Base-by-base conservation (phyloP, 2,113 vertebrate species). In the Pterophyllum scalare region DNA sequence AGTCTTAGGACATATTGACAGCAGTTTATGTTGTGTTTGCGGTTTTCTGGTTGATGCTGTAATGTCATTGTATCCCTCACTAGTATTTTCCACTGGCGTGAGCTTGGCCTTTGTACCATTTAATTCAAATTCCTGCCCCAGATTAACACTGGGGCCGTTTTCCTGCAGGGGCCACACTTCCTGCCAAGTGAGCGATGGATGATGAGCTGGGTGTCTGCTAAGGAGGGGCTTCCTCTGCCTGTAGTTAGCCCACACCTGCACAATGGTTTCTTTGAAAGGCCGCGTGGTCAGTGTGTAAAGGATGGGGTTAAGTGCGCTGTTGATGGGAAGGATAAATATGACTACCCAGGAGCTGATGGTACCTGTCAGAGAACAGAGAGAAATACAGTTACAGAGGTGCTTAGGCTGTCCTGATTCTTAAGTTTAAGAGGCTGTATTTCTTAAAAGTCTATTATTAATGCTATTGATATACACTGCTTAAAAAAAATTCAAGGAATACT, bases 271-370 rank as follows among this genome's bases (percentile, higher is more conserved):
- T 92, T 98, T 99, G 93, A 99, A 99, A 76, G 98, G 97, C 80
- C 98, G 95, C 2, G 98, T 99, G 52, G 98, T 99, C 92, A 99
- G 94, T 5, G 98, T 99, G 92, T 99, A 99, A 40, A 99, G 96
- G 92, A 99, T 97, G 83, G 98, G 98, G 88, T 99, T 99, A 74
- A 99, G 94, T 89, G 98, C 98, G 13, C 98, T 99, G 78, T 99
- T 99, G 93, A 99, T 99, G 80, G 98, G 98, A 62, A 99, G 94
- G 89, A 99, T 99, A 82, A 99, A 99, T 92, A 99, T 98, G 80
- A 99, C 98, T 49, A 99, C 98, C 98, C 98, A 99, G 57, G 98
- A 99, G 82, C 96, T 97, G 92, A 99, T 99, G 60, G 97, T 97
- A 83, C 97, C 98, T 99, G 88, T 13, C 0, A 5, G 35, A 5